Conservation (phyloP, 2,888 invertebrate genomes). For the Eilema griseolum region DNA sequence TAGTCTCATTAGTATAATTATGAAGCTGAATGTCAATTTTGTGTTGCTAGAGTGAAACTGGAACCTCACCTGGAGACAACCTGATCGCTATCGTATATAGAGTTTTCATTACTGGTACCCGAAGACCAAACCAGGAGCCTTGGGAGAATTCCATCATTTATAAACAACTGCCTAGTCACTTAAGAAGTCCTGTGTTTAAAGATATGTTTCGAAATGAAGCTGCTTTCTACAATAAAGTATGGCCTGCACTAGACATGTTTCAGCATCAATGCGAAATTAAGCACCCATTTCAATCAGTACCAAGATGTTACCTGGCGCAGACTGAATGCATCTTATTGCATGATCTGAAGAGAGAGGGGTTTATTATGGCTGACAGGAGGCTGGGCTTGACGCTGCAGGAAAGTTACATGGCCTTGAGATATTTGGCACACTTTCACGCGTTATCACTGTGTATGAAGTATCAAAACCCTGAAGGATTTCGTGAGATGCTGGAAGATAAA, state of each 20-base stretch:
- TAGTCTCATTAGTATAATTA: no score
- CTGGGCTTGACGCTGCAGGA: background rate
- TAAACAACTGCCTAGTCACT: no score
- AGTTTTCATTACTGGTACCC: no score
- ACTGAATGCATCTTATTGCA: background rate
- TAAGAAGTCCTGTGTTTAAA: background rate
- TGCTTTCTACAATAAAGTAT: background rate
- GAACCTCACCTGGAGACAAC: no score
- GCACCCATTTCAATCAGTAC: background rate
- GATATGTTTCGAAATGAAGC: background rate
- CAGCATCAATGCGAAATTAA: background rate
- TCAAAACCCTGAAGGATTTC: background rate
- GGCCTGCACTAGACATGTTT: background rate
- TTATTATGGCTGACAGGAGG: conserved; percentile 6
- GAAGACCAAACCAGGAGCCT: no score
- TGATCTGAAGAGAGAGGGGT: conserved; percentile 3
- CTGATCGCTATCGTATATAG: no score
- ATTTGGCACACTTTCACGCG: background rate
- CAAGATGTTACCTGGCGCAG: background rate
- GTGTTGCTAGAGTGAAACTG: no score
- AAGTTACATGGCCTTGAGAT: background rate
- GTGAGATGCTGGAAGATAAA: background rate
- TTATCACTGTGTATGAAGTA: background rate
- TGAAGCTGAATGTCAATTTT: no score
- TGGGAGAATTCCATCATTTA: no score